Base-by-base conservation (phyloP, 2,888 invertebrate species). In the Ceramica pisi region DNA sequence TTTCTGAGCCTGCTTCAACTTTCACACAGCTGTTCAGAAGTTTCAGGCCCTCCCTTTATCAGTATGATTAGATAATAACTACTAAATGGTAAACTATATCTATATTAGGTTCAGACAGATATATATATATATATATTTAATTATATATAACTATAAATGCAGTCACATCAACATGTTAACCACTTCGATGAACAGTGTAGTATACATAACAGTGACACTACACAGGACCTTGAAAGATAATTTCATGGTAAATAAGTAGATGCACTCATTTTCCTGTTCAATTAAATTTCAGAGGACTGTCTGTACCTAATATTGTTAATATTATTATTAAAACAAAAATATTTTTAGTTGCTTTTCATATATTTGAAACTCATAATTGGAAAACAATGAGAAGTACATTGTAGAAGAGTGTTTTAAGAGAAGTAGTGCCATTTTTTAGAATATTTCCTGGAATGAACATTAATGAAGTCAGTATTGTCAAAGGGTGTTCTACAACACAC, bases 51-150 rank as follows among this genome's bases (percentile, higher is more conserved):
- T 86, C 86, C 80, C 81, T 85, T 71, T 83, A 87, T 89, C 87
- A 89, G 88, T 89, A 90, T 89, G 87, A 88, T 89, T 86, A 89
- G 86, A 82, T 85, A 89, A 88, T 89, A 91, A 89, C 85, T 88
- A 87, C 86, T 88, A 88, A 90, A 90, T 89, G 90, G 88, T 90
- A 92, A 90, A 91, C 88, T 88, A 89, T 90, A 88, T 87, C 88
- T 88, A 89, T 87, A 88, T 92, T 91, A 92, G 89, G 92, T 92
- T 85, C 93, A 94, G 92, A 93, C 94, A 94, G 91, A 82, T 71
- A 85, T 81, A 84, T 82, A 78, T 71, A 71, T 71, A n/a, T n/a
- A 78, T 78, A 67, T 74, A 67, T 86, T 81, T 83, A 75, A 86
- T 81, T 83, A 75, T 86, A 81, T 84, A 84, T 82, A 82, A 82